Conservation (phyloP, 1,140 invertebrate species). For the Drosophila takahashii region DNA sequence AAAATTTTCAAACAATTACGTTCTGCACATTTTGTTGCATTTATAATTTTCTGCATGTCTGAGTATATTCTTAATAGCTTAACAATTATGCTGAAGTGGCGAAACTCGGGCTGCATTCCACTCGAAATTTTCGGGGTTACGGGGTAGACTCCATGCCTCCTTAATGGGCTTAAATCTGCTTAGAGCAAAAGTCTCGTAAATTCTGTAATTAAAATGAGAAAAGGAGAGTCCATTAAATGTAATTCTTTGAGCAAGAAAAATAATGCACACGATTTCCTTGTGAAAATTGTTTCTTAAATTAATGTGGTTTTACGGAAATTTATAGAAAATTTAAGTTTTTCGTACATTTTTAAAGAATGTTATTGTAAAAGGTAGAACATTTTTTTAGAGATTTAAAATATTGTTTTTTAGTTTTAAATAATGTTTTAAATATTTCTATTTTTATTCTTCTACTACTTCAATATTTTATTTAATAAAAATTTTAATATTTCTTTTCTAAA, state of each 20-base stretch:
- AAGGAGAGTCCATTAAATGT: slow-evolving; percentile 15
- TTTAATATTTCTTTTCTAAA: too few relatives aligned
- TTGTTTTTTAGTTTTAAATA: too few relatives aligned
- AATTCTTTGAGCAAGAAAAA: not conserved
- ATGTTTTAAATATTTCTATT: too few relatives aligned
- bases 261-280: not conserved
- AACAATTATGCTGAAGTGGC: slow-evolving; percentile 60
- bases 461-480: too few relatives aligned
- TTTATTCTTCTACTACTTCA: too few relatives aligned
- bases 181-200: slow-evolving; percentile 88
- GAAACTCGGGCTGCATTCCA: slow-evolving; percentile 41
- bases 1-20: slow-evolving; percentile 63
- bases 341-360: too few relatives aligned
- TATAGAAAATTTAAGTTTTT: too few relatives aligned
- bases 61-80: slow-evolving; percentile 78
- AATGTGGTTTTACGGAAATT: too few relatives aligned
- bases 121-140: slow-evolving; percentile 27
- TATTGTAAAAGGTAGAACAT: too few relatives aligned
- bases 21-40: slow-evolving; percentile 32
- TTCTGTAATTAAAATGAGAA: slow-evolving; percentile 86
- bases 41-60: slow-evolving; percentile 53
- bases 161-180: slow-evolving; percentile 47
- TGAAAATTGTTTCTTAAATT: too few relatives aligned
- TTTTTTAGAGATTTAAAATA: too few relatives aligned
- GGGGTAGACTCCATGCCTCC: slow-evolving; percentile 24